Conservation (phyloP, 92 coral and sea anemone species). For the Zoanthus sansibaricus region DNA sequence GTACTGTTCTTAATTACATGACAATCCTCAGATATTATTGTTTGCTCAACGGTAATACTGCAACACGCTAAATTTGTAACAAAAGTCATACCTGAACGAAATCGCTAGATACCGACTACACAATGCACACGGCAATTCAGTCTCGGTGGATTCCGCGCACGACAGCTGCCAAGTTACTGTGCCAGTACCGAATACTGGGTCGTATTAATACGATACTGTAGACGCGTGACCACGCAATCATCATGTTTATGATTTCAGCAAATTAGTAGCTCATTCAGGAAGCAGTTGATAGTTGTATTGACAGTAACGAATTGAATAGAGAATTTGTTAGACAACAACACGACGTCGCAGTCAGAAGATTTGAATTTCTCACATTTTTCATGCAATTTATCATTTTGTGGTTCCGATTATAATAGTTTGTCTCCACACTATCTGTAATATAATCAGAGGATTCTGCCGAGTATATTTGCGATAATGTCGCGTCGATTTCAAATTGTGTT, state of each 20-base stretch:
- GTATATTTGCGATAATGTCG: not conserved
- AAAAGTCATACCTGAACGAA: conserved; percentile 10
- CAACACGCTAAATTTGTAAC: not conserved
- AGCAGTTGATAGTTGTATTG: conserved; percentile 48
- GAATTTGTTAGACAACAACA: conserved; percentile 17
- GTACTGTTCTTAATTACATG: not conserved
- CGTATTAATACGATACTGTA: conserved; percentile 12
- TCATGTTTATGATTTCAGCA: conserved; percentile 35
- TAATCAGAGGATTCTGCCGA: not conserved
- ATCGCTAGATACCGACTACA: not conserved
- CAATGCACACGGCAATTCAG: not conserved
- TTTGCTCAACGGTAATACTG: not conserved
- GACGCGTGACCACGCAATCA: conserved; percentile 46
- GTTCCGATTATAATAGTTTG: not conserved
- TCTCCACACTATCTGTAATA: not conserved
- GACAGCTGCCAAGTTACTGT: not conserved
- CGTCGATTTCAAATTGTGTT: not conserved
- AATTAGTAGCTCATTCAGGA: conserved; percentile 48
- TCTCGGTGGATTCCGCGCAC: not conserved
- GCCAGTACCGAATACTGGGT: not conserved
- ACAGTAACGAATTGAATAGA: conserved; percentile 34
- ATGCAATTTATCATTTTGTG: not conserved
- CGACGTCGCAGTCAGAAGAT: not conserved
- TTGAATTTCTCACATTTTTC: not conserved
- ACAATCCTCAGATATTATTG: not conserved